Percentiles rank a stretch among this genome's conserved stretches.
Evolutionary conservation across 2,113 vertebrate genomes (phyloP).

Genomic region (Ibidorhyncha struthersii): DNA sequence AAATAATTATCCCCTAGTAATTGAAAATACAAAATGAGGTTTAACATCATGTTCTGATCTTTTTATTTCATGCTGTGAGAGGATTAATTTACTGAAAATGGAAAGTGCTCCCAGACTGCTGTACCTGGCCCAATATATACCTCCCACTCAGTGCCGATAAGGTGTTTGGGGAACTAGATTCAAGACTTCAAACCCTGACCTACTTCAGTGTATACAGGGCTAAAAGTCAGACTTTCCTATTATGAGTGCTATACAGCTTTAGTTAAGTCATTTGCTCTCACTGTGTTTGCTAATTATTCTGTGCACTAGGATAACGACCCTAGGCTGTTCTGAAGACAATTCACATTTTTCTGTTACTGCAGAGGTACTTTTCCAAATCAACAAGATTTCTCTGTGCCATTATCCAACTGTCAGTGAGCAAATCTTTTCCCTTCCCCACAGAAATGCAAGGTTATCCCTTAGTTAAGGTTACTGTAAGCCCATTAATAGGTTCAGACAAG

Average conservation of each 20-base stretch:
- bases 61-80: conserved; percentile 49
- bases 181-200: neutral
- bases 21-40: conserved; percentile 61
- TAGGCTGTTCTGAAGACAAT: neutral
- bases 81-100: conserved; percentile 57
- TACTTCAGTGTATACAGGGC: neutral
- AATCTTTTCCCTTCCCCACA: neutral
- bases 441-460: neutral
- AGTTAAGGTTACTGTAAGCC: neutral
- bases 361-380: neutral
- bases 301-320: neutral
- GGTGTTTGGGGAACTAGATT: neutral
- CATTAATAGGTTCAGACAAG: neutral
- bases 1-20: conserved; percentile 61
- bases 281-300: neutral
- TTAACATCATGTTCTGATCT: conserved; percentile 53
- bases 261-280: neutral
- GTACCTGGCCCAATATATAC: neutral
- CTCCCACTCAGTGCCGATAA: neutral
- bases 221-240: neutral
- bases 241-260: neutral
- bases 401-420: neutral
- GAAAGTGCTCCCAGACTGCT: conserved; percentile 20
- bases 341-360: neutral
- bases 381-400: neutral